These are phyloP conservation scores for Papilio polyxenes DNA, from an alignment of 1,140 invertebrate genomes.

Conservation along the genomic window DNA sequence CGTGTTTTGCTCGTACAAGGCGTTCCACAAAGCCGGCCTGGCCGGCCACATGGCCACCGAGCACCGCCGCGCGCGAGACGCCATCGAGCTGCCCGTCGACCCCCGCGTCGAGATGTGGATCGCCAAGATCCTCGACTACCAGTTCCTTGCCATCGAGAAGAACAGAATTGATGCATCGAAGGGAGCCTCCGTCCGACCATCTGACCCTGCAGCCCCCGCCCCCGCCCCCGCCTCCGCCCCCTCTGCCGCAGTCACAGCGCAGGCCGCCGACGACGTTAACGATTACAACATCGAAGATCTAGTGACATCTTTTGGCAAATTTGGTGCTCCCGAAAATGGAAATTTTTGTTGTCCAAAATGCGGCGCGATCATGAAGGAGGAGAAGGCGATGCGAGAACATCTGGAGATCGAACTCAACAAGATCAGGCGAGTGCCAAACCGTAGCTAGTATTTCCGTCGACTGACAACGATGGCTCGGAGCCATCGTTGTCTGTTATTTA, in stretches of 20 bases:
- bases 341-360: conserved; percentile 68
- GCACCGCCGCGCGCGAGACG: conserved; percentile 56
- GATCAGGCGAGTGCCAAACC: conserved; percentile 58
- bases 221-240: neutral
- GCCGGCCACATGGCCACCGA: conserved; percentile 64
- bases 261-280: neutral
- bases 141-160: conserved; percentile 54
- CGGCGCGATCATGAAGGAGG: conserved; percentile 48
- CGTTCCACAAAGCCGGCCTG: conserved; percentile 67
- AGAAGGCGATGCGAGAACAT: conserved; percentile 59
- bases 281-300: conserved; percentile 47
- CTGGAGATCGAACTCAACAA: conserved; percentile 68
- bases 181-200: conserved; percentile 49
- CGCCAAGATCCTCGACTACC: conserved; percentile 53
- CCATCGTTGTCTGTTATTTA: too few species aligned
- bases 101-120: conserved; percentile 66
- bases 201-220: neutral
- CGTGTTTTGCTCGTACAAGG: conserved; percentile 68
- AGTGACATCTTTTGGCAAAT: conserved; percentile 58
- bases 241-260: neutral
- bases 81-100: conserved; percentile 55
- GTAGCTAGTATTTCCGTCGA: neutral
- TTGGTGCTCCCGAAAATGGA: conserved; percentile 52
- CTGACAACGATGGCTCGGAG: too few species aligned
- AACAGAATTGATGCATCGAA: conserved; percentile 58